Evolutionary conservation across 2,113 vertebrate genomes (phyloP).

Genomic region (Pluvianellus socialis): DNA sequence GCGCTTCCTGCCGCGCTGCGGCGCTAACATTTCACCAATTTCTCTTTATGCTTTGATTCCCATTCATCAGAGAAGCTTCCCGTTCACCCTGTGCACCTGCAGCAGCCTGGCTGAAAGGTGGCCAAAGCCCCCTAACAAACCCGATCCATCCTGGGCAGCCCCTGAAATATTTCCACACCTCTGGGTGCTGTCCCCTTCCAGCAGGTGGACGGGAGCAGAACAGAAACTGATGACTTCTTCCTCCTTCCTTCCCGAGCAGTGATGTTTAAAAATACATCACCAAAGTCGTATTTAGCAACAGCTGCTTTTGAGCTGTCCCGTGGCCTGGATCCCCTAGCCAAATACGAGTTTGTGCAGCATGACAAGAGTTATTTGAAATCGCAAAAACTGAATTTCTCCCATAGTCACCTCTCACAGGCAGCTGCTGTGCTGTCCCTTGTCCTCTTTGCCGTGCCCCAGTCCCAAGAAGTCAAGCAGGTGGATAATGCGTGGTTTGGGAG

Average conservation of each 20-base stretch:
- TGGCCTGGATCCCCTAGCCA: background rate
- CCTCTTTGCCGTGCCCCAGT: background rate
- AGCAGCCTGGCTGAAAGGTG: background rate
- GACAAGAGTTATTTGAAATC: background rate
- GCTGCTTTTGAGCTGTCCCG: background rate
- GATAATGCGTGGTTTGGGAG: background rate
- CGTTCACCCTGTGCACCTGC: background rate
- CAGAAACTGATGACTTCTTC: background rate
- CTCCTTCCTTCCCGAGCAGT: background rate
- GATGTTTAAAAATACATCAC: background rate
- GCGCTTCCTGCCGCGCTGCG: fast-evolving
- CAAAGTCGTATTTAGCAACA: background rate
- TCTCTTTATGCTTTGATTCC: background rate
- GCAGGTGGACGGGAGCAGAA: background rate
- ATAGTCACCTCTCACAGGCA: background rate
- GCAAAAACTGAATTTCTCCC: background rate
- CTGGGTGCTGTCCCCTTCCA: background rate
- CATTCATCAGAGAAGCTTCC: background rate
- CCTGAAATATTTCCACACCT: background rate
- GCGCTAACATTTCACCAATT: background rate
- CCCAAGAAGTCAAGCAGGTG: background rate
- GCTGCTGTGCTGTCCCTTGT: background rate
- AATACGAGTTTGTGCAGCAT: background rate
- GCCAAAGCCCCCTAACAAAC: background rate
- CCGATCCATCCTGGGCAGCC: background rate